Conservation (phyloP, 2,888 invertebrate genomes). For the Leuctra nigra region DNA sequence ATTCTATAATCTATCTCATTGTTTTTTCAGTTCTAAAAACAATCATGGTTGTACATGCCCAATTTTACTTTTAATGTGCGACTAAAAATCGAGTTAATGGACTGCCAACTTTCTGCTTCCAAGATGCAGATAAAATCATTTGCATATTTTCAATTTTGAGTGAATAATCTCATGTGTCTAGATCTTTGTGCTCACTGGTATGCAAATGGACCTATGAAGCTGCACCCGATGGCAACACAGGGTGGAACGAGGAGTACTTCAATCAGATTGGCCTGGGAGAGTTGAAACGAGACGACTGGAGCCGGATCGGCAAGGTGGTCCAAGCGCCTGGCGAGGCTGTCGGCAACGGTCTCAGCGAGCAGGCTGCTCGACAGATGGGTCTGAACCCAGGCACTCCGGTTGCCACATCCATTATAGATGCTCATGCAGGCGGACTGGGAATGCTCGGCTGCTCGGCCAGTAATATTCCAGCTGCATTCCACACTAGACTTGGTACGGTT, state of each 20-base stretch:
- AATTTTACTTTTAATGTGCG: too few species aligned
- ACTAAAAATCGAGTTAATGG: too few species aligned
- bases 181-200: conserved; percentile 85
- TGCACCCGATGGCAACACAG: conserved; percentile 45
- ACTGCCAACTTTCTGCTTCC: too few species aligned
- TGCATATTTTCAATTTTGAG: too few species aligned
- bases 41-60: too few species aligned
- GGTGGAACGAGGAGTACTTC: conserved; percentile 73
- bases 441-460: conserved; percentile 62
- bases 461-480: conserved; percentile 41
- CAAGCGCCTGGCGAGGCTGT: conserved; percentile 65
- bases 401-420: conserved; percentile 87
- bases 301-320: conserved; percentile 59
- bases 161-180: too few species aligned
- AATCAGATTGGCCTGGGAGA: conserved; percentile 66
- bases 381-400: conserved; percentile 68
- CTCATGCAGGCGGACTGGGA: conserved; percentile 90
- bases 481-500: conserved; percentile 47
- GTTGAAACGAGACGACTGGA: conserved; percentile 56
- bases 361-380: conserved; percentile 63
- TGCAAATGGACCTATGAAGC: conserved; percentile 93
- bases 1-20: too few species aligned
- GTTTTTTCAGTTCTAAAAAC: too few species aligned
- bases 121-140: too few species aligned
- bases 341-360: conserved; percentile 53